Conservation (phyloP, 2,888 invertebrate species). For the Choristoneura rosaceana region DNA sequence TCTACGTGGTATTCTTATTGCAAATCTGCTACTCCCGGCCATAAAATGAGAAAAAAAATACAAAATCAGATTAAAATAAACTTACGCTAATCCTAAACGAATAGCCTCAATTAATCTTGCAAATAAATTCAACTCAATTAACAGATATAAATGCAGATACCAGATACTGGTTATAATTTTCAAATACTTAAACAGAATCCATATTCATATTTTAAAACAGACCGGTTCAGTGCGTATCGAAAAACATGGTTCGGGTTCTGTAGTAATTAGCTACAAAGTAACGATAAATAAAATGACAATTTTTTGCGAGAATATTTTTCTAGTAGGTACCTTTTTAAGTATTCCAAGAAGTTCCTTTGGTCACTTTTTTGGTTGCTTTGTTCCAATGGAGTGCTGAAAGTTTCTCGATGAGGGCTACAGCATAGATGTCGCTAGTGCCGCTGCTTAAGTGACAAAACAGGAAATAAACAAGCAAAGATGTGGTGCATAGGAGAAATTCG, state of each 20-base stretch:
- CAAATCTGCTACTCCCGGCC: not conserved
- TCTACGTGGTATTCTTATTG: too few species aligned
- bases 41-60: not conserved
- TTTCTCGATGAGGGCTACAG: too few species aligned
- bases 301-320: too few species aligned
- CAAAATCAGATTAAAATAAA: slow-evolving; percentile 2
- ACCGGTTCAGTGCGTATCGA: slow-evolving; percentile 6
- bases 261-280: not conserved
- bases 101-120: slow-evolving; percentile 48
- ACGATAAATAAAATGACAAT: not conserved
- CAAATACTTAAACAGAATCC: slow-evolving; percentile 28
- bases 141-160: slow-evolving; percentile 46
- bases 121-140: slow-evolving; percentile 61
- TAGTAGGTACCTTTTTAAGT: too few species aligned
- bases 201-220: slow-evolving; percentile 26
- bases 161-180: slow-evolving; percentile 45
- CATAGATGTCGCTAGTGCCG: too few species aligned
- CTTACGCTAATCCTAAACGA: slow-evolving; percentile 17
- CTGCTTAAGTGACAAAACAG: too few species aligned
- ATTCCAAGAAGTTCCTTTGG: too few species aligned
- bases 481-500: too few species aligned
- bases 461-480: too few species aligned
- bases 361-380: too few species aligned
- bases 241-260: not conserved
- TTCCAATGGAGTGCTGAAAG: too few species aligned